phyloP scores from a whole-genome alignment of 2,888 invertebrate species.

The Synanthedon vespiformis region DNA sequence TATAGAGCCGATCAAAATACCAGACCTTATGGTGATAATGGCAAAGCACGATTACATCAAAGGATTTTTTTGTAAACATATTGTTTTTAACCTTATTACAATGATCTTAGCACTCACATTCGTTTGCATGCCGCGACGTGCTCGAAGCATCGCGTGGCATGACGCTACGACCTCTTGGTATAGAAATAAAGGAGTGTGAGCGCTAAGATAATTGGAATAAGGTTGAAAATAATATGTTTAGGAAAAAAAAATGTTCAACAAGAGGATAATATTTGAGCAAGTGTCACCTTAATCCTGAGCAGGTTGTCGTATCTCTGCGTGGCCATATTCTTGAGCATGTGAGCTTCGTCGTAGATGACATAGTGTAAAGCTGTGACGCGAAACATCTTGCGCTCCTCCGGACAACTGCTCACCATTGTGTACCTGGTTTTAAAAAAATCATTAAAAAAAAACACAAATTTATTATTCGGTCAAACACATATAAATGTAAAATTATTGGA shows the following conservation, averaged over 20 bases:
- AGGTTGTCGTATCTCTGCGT: conserved; percentile 91
- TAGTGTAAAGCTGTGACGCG: conserved; percentile 91
- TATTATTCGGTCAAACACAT: too few relatives aligned
- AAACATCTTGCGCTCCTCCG: conserved; percentile 92
- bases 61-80: neutral
- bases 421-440: conserved; percentile 39
- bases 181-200: neutral
- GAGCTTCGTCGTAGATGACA: conserved; percentile 96
- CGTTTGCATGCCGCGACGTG: neutral
- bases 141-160: neutral
- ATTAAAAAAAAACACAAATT: too few relatives aligned
- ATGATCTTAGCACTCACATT: too few relatives aligned
- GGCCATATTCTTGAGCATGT: conserved; percentile 98
- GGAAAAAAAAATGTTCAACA: neutral
- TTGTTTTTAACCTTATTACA: too few relatives aligned
- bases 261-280: neutral
- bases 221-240: too few relatives aligned
- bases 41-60: too few relatives aligned
- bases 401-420: conserved; percentile 84
- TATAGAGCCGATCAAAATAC: too few relatives aligned
- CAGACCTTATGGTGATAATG: too few relatives aligned
- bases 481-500: too few relatives aligned
- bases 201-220: too few relatives aligned
- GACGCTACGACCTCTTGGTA: neutral
- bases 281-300: conserved; percentile 81